Conservation (phyloP, 2,888 invertebrate species). For the Sussaba pulchella region DNA sequence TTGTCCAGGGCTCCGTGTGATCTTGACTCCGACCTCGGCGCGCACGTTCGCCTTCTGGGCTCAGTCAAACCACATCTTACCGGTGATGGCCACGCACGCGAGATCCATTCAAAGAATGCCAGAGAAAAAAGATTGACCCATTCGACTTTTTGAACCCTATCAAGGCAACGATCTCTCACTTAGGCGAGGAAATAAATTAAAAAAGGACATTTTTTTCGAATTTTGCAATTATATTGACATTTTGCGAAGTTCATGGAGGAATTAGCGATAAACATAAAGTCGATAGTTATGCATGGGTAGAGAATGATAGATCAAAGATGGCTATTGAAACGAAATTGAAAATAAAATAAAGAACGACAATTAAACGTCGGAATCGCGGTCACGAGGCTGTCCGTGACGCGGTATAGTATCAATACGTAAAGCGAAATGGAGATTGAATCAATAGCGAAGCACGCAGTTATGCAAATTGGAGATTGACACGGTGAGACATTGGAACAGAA, state of each 20-base stretch:
- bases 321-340: neutral
- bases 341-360: neutral
- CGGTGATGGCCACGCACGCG: constrained; percentile 9
- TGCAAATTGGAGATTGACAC: constrained; percentile 17
- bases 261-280: too few relatives aligned
- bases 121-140: constrained; percentile 5
- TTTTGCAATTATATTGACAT: neutral
- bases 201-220: neutral
- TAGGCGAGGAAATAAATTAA: neutral
- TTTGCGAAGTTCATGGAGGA: too few relatives aligned
- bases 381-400: neutral
- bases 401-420: neutral
- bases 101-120: constrained; percentile 18
- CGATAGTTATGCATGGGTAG: too few relatives aligned
- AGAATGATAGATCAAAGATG: too few relatives aligned
- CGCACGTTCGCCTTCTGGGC: too few relatives aligned
- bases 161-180: constrained; percentile 24
- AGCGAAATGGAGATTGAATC: neutral
- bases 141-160: constrained; percentile 19
- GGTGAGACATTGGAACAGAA: neutral
- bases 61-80: neutral
- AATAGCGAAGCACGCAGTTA: constrained; percentile 24
- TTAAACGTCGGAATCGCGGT: neutral
- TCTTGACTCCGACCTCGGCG: constrained; percentile 10
- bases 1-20: constrained; percentile 23